Conservation (phyloP, 2,797 vertebrate genomes). For the Anas georgica region DNA sequence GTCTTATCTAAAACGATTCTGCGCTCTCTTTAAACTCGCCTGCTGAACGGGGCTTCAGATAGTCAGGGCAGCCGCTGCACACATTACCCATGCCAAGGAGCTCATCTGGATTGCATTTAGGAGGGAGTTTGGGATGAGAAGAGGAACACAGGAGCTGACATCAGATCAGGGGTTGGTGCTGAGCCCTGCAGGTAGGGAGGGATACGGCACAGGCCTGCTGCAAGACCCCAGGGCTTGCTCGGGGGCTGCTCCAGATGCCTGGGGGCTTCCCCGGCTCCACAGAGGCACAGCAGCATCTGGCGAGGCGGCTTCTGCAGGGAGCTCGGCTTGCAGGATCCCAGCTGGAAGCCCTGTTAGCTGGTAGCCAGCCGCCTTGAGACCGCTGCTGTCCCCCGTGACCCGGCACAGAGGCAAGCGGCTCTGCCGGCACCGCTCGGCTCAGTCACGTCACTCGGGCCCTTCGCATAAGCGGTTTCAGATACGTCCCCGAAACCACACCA, state of each 20-base stretch:
- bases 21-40: neutral
- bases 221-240: neutral
- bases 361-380: neutral
- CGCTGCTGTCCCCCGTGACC: accelerated
- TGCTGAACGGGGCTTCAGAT: neutral
- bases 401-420: accelerated
- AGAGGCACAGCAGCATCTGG: neutral
- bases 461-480: neutral
- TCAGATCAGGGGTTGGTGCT: neutral
- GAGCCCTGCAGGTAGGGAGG: accelerated
- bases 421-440: neutral
- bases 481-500: neutral
- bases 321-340: neutral
- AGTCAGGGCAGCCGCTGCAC: accelerated
- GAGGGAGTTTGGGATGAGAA: neutral
- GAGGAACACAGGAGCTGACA: neutral
- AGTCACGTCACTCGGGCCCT: neutral
- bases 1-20: neutral
- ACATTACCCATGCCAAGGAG: neutral
- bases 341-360: neutral
- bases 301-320: neutral
- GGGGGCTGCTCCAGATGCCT: neutral
- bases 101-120: constrained; percentile 6
- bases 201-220: neutral
- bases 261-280: neutral